Evolutionary conservation across 1,140 invertebrate genomes (phyloP).

Genomic region (Zaprionus kolodkinae): DNA sequence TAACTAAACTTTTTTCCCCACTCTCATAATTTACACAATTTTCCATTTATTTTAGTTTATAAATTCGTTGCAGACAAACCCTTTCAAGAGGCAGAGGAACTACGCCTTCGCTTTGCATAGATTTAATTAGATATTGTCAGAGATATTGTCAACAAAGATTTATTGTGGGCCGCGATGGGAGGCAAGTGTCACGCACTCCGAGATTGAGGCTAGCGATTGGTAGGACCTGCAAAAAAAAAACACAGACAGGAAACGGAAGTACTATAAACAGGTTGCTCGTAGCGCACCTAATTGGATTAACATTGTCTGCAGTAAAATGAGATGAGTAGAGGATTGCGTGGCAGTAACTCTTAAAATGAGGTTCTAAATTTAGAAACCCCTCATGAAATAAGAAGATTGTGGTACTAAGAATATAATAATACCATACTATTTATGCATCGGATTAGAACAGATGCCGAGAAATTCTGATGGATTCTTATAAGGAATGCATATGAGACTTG

Average conservation of each 20-base stretch:
- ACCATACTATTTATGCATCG: no score
- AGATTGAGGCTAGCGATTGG: conserved; percentile 46
- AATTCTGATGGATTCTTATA: no score
- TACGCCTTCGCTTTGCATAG: conserved; percentile 53
- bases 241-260: conserved; percentile 5
- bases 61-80: background rate
- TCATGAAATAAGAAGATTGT: no score
- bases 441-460: no score
- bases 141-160: conserved; percentile 34
- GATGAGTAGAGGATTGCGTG: no score
- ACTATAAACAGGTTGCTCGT: conserved; percentile 5
- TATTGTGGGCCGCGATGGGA: background rate
- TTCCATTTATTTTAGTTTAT: background rate
- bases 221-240: conserved; percentile 12
- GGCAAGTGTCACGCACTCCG: conserved; percentile 1
- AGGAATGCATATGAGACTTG: no score
- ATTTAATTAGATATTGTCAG: conserved; percentile 50
- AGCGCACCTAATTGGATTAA: conserved; percentile 47
- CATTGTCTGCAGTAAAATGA: background rate
- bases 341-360: no score
- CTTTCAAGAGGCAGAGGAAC: no score
- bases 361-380: no score
- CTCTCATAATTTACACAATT: background rate
- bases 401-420: no score
- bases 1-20: no score